Evolutionary conservation across 2,113 vertebrate species (phyloP).

Genomic region (Strigops habroptila): DNA sequence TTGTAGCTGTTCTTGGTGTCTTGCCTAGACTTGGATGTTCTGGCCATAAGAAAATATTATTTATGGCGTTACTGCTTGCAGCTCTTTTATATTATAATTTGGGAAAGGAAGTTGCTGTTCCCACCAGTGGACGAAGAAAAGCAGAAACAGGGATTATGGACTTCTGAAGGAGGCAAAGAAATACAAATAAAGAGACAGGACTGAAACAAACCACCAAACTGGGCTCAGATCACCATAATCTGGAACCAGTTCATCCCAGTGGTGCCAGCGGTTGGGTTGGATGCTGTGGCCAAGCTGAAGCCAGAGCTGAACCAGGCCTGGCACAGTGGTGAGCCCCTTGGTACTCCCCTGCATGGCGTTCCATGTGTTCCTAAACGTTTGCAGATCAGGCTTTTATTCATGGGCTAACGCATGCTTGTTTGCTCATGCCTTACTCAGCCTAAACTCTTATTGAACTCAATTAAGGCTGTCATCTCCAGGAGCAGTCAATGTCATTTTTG

Average conservation of each 20-base stretch:
- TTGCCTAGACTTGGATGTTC: slow-evolving; percentile 59
- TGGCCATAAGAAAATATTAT: slow-evolving; percentile 58
- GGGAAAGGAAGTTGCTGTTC: slow-evolving; percentile 52
- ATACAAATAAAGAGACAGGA: neutral
- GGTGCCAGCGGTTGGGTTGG: fast-evolving
- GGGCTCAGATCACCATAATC: neutral
- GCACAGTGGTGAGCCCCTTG: neutral
- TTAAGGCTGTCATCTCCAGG: slow-evolving; percentile 61
- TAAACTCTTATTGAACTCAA: slow-evolving; percentile 61
- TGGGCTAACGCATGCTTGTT: slow-evolving; percentile 48
- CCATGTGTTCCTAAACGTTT: slow-evolving; percentile 30
- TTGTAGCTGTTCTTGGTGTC: slow-evolving; percentile 61
- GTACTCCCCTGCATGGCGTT: neutral
- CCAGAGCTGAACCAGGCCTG: neutral
- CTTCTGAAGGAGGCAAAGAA: neutral
- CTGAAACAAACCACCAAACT: neutral
- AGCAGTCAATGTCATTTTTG: slow-evolving; percentile 61
- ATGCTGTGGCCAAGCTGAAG: neutral
- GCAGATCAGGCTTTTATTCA: slow-evolving; percentile 41
- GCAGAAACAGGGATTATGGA: neutral
- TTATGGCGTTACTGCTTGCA: slow-evolving; percentile 40
- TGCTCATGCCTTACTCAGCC: slow-evolving; percentile 66
- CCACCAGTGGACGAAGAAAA: slow-evolving; percentile 37
- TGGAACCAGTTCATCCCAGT: neutral
- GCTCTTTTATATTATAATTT: slow-evolving; percentile 54